Base-by-base conservation (phyloP, 2,113 vertebrate genomes). In the Corythoichthys haematopterus region DNA sequence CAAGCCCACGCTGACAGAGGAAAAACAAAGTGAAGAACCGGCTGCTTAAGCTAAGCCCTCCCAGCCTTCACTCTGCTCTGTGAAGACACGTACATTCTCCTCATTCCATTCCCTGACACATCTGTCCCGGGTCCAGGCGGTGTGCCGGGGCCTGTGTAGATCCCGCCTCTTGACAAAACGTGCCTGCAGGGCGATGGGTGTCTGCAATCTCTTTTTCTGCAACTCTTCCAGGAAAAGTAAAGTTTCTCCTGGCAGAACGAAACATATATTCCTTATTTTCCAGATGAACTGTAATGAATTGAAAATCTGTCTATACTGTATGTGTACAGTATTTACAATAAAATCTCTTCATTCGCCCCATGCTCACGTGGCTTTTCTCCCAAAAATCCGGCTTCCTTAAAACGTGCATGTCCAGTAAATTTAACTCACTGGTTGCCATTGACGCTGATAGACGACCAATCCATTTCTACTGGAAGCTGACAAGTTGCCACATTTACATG, bases 61-160 rank as follows among this genome's bases (percentile, higher is more conserved):
- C 85, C 78, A 56, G 13, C 61, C 33, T 35, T 77, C 79, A 79
- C 83, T 78, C 77, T 71, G 79, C 81, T 83, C 80, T 76, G 68
- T 74, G 80, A 81, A 83, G 79, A 87, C 79, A 83, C 85, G 84
- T 80, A 81, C 87, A 91, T 91, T 90, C 89, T 85, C 88, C 69
- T 89, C 91, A 91, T 92, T 85, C 90, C 88, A 78, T 85, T 87
- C 87, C 76, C 78, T 68, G 70, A 90, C 88, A 87, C 88, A 90
- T 89, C 89, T 91, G 87, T 88, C 86, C 82, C 81, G 79, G 83
- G 86, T 85, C 64, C 73, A 63, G 60, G 79, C 76, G 73, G 65
- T 55, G 76, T 58, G 60, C 43, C 14, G 53, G 50, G 74, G 72
- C 71, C 71, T 71, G 63, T 37, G 71, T 80, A 78, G 81, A 80